Conservation (phyloP, 2,888 invertebrate genomes). For the Sminthurinus aureus region DNA sequence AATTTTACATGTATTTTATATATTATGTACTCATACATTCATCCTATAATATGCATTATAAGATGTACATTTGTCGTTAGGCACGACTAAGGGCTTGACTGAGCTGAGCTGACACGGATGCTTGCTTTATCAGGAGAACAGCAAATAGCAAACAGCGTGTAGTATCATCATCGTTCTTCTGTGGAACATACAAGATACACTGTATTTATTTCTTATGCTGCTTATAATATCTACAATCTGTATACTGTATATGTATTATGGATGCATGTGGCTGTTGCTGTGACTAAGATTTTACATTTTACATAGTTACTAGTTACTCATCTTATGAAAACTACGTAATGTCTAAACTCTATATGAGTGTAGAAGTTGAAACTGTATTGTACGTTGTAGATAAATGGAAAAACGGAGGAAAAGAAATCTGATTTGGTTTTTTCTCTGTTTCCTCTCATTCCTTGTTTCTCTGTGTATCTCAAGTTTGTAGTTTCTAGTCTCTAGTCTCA, state of each 20-base stretch:
- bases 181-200: too few relatives aligned
- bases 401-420: background rate
- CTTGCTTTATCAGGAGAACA: conserved; percentile 1
- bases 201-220: too few relatives aligned
- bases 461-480: background rate
- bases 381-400: background rate
- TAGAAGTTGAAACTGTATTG: background rate
- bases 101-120: conserved; percentile 18
- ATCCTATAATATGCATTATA: too few relatives aligned
- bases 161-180: too few relatives aligned
- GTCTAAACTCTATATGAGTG: too few relatives aligned
- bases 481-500: too few relatives aligned
- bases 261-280: background rate
- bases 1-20: too few relatives aligned
- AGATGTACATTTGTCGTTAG: conserved; percentile 8
- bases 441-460: background rate
- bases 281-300: background rate
- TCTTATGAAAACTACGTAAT: too few relatives aligned
- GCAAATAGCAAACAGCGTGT: background rate
- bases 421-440: background rate
- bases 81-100: conserved; percentile 18
- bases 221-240: too few relatives aligned
- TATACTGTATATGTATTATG: background rate
- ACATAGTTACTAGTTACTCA: background rate
- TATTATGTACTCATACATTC: too few relatives aligned